Percentiles rank a stretch among this genome's conserved stretches.
Conservation (phyloP, 2,888 invertebrate species). For the Sminthurinus aureus region DNA sequence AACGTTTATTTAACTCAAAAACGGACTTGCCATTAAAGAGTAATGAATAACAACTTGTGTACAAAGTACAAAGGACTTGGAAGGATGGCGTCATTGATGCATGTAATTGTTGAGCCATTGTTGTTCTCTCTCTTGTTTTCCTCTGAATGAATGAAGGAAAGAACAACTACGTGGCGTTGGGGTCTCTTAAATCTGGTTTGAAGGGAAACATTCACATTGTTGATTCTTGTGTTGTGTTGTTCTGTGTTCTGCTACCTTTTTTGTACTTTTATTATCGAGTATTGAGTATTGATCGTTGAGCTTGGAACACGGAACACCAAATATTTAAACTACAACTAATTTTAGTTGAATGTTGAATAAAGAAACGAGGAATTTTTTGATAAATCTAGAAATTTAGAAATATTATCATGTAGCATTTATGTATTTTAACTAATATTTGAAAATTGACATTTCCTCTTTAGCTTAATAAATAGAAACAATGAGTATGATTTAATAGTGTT, state of each 20-base stretch:
- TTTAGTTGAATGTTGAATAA: background rate
- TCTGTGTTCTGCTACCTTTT: too few species aligned
- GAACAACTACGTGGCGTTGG: conserved; percentile 45
- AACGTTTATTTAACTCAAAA: too few species aligned
- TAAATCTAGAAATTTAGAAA: background rate
- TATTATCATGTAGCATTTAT: background rate
- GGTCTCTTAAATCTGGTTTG: conserved; percentile 13
- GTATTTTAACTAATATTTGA: background rate
- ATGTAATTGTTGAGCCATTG: background rate
- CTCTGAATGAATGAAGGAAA: background rate
- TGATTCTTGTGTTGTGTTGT: background rate
- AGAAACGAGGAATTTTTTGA: background rate
- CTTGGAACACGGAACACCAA: background rate
- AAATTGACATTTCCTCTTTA: background rate
- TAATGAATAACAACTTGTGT: too few species aligned
- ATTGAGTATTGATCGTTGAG: background rate
- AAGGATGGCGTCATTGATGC: too few species aligned
- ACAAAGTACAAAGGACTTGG: too few species aligned
- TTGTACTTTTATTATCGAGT: background rate
- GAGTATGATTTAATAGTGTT: background rate
- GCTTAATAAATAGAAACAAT: background rate
- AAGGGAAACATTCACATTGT: background rate
- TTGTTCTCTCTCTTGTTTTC: conserved; percentile 27
- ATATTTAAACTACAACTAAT: too few species aligned
- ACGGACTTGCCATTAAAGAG: too few species aligned